Evolutionary conservation across 2,888 invertebrate species (phyloP), one percentile per base, ranked within the genome.

Genomic region (Yponomeuta plumbellus): DNA sequence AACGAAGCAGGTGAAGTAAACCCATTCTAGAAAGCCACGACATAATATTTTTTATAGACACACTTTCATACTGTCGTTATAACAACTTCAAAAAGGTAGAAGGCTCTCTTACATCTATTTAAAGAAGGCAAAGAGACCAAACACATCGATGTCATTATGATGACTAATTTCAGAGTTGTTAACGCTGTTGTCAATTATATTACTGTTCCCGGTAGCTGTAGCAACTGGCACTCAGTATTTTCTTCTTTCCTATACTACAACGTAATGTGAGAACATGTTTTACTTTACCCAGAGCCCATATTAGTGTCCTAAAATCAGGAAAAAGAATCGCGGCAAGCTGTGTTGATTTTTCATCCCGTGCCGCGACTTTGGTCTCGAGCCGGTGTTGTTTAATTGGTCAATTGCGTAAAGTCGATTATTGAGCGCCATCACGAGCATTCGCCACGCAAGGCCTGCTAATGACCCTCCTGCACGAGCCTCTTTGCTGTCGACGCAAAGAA

Each of bases 321-420:
- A 26, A 5, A 26, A 26, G 0, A 52, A 52, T 52, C 44, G 13
- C 22, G 11, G 10, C 23, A 22, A 22, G 44, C 11, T 1, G n/a
- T 20, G 20, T 57, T 57, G 20, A 21, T 13, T 57, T 56, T 17
- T 57, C 23, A 11, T 59, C 11, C 23, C 23, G 34, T 34, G 17
- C 62, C 17, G 10, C 23, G 39, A 57, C 56, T 40, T 63, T 66
- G 58, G 57, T 52, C 26, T 20, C 17, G 17, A 23, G 3, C 17
- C 10, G 57, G 44, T 39, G 39, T 62, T n/a, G n/a, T 67, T 68
- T 66, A 64, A 68, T 68, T 68, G 66, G 13, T 21, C 58, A 66
- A 64, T 67, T 67, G 68, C 23, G 59, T 34, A 56, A 67, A 59
- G 56, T 61, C 11, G 57, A 67, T 68, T 66, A 67, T 26, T 57